A percentile compares a stretch with the other conserved stretches of the same genome.
Evolutionary conservation across 2,888 invertebrate species (phyloP).

Genomic region (Phaonia tiefii): DNA sequence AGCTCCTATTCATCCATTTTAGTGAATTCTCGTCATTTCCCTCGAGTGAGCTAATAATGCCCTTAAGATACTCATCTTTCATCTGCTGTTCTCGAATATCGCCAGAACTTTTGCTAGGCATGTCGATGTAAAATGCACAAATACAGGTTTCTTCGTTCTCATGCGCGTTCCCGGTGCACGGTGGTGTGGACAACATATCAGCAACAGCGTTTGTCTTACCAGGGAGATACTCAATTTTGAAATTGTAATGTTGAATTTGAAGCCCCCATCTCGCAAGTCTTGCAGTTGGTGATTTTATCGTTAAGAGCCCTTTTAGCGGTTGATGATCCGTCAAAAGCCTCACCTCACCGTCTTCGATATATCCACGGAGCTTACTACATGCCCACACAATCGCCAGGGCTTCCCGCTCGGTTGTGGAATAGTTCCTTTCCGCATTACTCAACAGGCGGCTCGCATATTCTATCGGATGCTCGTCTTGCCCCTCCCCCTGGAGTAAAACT

Average conservation of each 20-base stretch:
- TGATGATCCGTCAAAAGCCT: no score
- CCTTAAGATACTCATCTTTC: constrained; percentile 38
- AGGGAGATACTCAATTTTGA: no score
- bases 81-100: constrained; percentile 48
- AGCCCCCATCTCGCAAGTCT: constrained; percentile 80
- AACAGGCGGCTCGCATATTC: no score
- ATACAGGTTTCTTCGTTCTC: constrained; percentile 28
- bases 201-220: constrained; percentile 70
- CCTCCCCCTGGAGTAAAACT: no score
- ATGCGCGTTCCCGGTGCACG: not conserved
- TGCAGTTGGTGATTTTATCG: no score
- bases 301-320: constrained; percentile 79
- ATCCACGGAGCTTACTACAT: constrained; percentile 77
- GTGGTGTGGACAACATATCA: constrained; percentile 45
- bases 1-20: constrained; percentile 5
- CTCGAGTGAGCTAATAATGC: constrained; percentile 26
- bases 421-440: no score
- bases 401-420: no score
- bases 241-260: constrained; percentile 72
- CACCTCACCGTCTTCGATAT: constrained; percentile 71
- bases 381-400: no score
- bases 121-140: constrained; percentile 35
- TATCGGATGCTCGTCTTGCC: no score
- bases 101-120: constrained; percentile 41
- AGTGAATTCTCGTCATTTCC: constrained; percentile 16